Conservation (phyloP, 2,797 vertebrate genomes). For the Brachymystax lenok region DNA sequence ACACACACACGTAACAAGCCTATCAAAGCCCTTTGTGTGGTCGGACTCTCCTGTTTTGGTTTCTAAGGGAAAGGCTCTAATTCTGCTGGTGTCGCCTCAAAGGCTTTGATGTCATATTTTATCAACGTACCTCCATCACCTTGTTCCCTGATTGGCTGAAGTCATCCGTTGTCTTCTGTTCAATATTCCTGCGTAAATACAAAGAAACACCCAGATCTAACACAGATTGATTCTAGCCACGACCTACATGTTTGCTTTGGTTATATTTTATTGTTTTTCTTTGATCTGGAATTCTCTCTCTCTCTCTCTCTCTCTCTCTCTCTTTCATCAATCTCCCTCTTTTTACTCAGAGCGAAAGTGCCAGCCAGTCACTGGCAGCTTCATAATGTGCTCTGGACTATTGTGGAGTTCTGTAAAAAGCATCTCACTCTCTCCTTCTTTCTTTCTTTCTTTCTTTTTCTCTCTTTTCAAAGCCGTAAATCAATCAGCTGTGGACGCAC, state of each 20-base stretch:
- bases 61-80: conserved; percentile 89
- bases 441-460: conserved; percentile 60
- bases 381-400: conserved; percentile 86
- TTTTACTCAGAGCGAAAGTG: conserved; percentile 68
- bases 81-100: conserved; percentile 90
- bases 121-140: conserved; percentile 88
- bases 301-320: conserved; percentile 46
- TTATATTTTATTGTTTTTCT: not conserved
- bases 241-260: not conserved
- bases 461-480: conserved; percentile 91
- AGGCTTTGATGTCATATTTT: conserved; percentile 96
- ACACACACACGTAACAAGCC: too few relatives aligned
- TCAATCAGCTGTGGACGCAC: conserved; percentile 86
- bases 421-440: conserved; percentile 78
- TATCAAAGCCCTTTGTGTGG: conserved; percentile 80
- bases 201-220: conserved; percentile 71
- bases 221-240: not conserved
- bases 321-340: not conserved
- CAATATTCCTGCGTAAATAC: conserved; percentile 87
- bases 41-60: conserved; percentile 89
- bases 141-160: conserved; percentile 85
- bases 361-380: conserved; percentile 87
- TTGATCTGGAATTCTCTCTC: conserved; percentile 5
- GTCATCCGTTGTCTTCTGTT: conserved; percentile 87
- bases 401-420: conserved; percentile 87